Evolutionary conservation across 1,140 invertebrate species (phyloP), one percentile per base, ranked within the genome.

Genomic region (Harpegnathos saltator): DNA sequence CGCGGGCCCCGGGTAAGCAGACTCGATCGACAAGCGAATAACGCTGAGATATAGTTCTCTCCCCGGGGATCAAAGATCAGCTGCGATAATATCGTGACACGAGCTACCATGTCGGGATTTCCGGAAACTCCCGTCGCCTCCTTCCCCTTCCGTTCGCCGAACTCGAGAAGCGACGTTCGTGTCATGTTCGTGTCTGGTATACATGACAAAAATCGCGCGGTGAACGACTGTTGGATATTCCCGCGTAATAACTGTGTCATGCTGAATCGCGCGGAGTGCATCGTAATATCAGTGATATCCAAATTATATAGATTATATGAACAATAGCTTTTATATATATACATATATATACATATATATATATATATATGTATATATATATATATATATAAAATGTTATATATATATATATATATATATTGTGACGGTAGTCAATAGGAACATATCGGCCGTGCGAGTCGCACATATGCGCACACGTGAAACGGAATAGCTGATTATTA

Each of bases 21-120:
- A 15, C 17, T 71, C 74, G 26, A 86, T 81, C 82, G 83, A 50
- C 66, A 54, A 68, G 15, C 85, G 54, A 84, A 86, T 82, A 82
- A 74, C n/a, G 68, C 59, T 33, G 38, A 5, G 62, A 38, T 82
- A 19, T 66, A 85, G 82, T 38, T 69, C 44, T 69, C 83, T 17
- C 50, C 0, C 50, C 0, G 5, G 83, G 48, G 68, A 81, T 72
- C 61, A 54, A 59, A 82, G 68, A 85, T 86, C 82, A 86, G 12
- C 50, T 52, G n/a, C 5, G 69, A 85, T 73, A 81, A 85, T 86
- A 85, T 85, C 38, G 24, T 50, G 48, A 63, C 19, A 17, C 56
- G 19, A 63, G 24, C 9, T 38, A 54, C 24, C 62, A 56, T 65
- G 62, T 48, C 33, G 68, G 50, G 68, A 86, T 85, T 86, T 85